Percentiles rank a stretch among this genome's conserved stretches.
These are phyloP conservation scores for Hirtodrosophila alboralis DNA, from an alignment of 2,888 invertebrate genomes.

Conservation along the genomic window DNA sequence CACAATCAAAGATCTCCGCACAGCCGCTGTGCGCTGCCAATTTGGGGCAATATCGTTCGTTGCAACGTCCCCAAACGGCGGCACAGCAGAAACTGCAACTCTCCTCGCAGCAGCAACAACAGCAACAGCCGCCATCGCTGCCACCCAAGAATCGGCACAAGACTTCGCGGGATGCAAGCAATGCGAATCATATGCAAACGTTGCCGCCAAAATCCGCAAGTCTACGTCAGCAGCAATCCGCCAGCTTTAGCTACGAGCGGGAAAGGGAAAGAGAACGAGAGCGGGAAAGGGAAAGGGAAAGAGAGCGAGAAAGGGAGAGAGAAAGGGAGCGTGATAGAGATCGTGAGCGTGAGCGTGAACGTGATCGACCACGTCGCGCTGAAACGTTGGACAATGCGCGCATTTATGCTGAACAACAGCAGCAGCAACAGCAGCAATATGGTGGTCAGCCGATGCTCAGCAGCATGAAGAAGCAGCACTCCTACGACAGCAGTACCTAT, in stretches of 20 bases:
- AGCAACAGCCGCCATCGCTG: constrained; percentile 82
- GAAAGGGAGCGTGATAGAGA: constrained; percentile 36
- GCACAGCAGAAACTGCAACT: constrained; percentile 76
- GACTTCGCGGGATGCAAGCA: constrained; percentile 74
- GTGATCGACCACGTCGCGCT: constrained; percentile 79
- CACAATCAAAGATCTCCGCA: constrained; percentile 81
- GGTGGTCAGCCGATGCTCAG: constrained; percentile 52
- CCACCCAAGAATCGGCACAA: constrained; percentile 84
- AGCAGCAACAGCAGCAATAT: constrained; percentile 42
- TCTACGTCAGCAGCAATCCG: constrained; percentile 78
- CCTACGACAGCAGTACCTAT: constrained; percentile 78
- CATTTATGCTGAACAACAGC: constrained; percentile 77
- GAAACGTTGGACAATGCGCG: constrained; percentile 82
- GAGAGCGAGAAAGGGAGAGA: constrained; percentile 37
- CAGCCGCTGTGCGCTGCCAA: constrained; percentile 84
- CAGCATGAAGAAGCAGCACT: constrained; percentile 80
- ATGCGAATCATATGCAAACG: constrained; percentile 82
- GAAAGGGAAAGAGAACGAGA: constrained; percentile 73
- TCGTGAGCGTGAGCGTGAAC: constrained; percentile 54
- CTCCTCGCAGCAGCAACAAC: constrained; percentile 70
- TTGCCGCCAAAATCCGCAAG: constrained; percentile 83
- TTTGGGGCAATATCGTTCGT: constrained; percentile 86
- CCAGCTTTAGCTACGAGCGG: constrained; percentile 77
- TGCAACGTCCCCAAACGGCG: constrained; percentile 85
- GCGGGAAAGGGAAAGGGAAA: constrained; percentile 45